A percentile compares a stretch with the other conserved stretches of the same genome.
These are phyloP conservation scores for Oceanodroma leucorhoa DNA, from an alignment of 2,797 vertebrate species.

Conservation along the genomic window DNA sequence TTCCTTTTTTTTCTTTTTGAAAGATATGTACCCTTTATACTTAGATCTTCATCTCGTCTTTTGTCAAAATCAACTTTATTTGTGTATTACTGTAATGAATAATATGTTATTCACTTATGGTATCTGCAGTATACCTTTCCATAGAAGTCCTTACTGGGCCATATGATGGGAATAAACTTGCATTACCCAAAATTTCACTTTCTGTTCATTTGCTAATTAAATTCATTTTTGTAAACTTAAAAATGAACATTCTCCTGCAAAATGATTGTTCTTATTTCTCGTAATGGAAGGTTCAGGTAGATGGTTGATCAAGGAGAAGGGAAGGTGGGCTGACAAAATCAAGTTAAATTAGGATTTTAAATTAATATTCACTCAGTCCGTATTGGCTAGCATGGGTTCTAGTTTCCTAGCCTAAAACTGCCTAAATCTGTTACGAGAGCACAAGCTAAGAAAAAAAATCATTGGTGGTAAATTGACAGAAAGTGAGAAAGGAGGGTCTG, in stretches of 20 bases:
- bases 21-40: neutral
- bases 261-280: neutral
- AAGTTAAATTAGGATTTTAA: neutral
- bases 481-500: neutral
- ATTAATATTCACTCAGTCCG: neutral
- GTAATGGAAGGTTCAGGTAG: neutral
- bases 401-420: neutral
- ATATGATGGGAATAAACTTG: constrained; percentile 4
- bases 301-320: neutral
- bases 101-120: constrained; percentile 41
- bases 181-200: neutral
- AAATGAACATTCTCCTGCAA: neutral
- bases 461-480: neutral
- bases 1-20: neutral
- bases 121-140: constrained; percentile 23
- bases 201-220: neutral
- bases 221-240: neutral
- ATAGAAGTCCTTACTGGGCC: neutral
- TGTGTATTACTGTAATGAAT: constrained; percentile 32
- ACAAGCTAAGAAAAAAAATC: neutral
- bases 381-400: neutral
- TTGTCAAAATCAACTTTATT: constrained; percentile 34
- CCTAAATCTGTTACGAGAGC: neutral
- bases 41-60: neutral
- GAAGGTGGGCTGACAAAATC: neutral